Conservation (phyloP, 2,113 vertebrate genomes). For the Callipepla squamata region DNA sequence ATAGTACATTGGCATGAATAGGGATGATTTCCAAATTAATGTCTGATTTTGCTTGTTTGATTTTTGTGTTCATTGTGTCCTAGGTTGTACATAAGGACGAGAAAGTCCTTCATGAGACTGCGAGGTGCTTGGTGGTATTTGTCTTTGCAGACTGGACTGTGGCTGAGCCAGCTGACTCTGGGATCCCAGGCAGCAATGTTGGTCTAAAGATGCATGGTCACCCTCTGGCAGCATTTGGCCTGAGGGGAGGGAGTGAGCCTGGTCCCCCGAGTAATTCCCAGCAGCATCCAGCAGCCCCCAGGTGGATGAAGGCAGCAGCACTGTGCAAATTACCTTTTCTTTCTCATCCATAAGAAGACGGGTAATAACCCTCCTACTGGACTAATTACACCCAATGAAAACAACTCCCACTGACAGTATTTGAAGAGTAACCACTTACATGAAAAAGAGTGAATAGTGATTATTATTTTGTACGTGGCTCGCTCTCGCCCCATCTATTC, state of each 20-base stretch:
- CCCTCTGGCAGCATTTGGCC: background rate
- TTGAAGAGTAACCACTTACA: background rate
- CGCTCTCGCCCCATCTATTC: background rate
- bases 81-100: rapidly evolving
- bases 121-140: background rate
- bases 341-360: background rate
- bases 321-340: background rate
- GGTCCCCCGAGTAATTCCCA: too few species aligned
- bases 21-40: rapidly evolving
- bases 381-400: background rate
- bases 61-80: background rate
- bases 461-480: background rate
- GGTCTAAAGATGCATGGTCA: rapidly evolving
- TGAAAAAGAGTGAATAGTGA: background rate
- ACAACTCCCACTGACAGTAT: background rate
- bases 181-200: background rate
- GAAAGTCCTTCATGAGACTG: rapidly evolving
- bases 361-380: background rate
- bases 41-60: background rate
- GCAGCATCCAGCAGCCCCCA: background rate
- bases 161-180: rapidly evolving
- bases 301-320: rapidly evolving
- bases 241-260: too few species aligned
- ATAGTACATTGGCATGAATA: too few species aligned
- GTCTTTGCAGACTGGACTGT: background rate